Evolutionary conservation across 1,140 invertebrate species (phyloP).

Genomic region (Lepidurus packardi): DNA sequence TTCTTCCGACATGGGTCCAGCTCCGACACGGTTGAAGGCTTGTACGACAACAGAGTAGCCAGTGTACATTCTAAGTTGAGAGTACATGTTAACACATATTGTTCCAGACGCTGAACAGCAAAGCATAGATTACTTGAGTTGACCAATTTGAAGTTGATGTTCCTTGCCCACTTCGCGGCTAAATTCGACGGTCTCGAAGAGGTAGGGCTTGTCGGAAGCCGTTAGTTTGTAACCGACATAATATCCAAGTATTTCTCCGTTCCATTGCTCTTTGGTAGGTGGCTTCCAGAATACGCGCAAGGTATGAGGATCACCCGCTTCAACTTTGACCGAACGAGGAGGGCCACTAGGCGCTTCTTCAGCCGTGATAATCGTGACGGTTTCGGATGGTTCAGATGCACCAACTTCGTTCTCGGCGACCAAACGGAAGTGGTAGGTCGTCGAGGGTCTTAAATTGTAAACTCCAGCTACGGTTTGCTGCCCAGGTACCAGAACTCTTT

Average conservation of each 20-base stretch:
- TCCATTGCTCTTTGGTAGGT: conserved; percentile 80
- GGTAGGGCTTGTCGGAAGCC: conserved; percentile 79
- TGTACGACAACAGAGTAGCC: conserved; percentile 91
- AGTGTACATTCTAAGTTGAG: conserved; percentile 68
- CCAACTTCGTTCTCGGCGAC: conserved; percentile 93
- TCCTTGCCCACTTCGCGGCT: conserved; percentile 84
- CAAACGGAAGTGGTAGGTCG: conserved; percentile 84
- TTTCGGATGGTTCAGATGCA: conserved; percentile 80
- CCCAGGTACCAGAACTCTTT: conserved; percentile 74
- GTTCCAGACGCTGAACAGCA: not conserved
- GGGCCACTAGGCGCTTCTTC: conserved; percentile 66
- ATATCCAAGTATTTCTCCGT: conserved; percentile 69
- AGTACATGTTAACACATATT: not conserved
- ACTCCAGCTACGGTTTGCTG: conserved; percentile 80
- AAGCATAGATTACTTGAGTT: conserved; percentile 58
- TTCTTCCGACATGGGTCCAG: conserved; percentile 82
- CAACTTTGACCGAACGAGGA: conserved; percentile 67
- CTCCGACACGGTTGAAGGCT: conserved; percentile 89
- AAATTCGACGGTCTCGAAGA: conserved; percentile 88
- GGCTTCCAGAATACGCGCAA: conserved; percentile 91
- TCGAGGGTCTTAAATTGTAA: conserved; percentile 81
- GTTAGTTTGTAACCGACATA: conserved; percentile 79
- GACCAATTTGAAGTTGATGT: conserved; percentile 68
- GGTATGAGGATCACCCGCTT: conserved; percentile 85
- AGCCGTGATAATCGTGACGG: conserved; percentile 85